These are phyloP conservation scores for Lasaia peninsularis DNA, from an alignment of 1,140 invertebrate species.

Conservation along the genomic window DNA sequence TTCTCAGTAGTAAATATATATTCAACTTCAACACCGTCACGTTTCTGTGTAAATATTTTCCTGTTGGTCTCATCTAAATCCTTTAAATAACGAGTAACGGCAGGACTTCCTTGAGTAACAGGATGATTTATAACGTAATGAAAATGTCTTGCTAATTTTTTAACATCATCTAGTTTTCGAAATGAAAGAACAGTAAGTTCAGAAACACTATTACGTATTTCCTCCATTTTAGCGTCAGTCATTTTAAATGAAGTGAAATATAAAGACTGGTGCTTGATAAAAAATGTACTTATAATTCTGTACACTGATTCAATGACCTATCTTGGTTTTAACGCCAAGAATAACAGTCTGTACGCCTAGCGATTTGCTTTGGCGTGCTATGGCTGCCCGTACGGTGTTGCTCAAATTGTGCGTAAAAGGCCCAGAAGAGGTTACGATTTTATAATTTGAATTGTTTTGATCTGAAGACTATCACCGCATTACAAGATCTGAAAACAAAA, in stretches of 20 bases:
- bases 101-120: slow-evolving; percentile 38
- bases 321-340: slow-evolving; percentile 44
- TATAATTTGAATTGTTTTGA: slow-evolving; percentile 39
- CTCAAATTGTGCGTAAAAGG: slow-evolving; percentile 25
- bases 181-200: slow-evolving; percentile 57
- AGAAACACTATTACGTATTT: slow-evolving; percentile 38
- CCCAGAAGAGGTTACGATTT: slow-evolving; percentile 30
- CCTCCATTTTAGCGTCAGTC: slow-evolving; percentile 27
- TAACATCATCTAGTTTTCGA: slow-evolving; percentile 57
- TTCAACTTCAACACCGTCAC: slow-evolving; percentile 60
- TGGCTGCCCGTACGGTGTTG: slow-evolving; percentile 52
- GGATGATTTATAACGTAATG: slow-evolving; percentile 54
- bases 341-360: slow-evolving; percentile 28
- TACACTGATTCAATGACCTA: slow-evolving; percentile 45
- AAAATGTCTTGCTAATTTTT: slow-evolving; percentile 53
- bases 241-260: slow-evolving; percentile 19
- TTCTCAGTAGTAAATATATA: slow-evolving; percentile 70
- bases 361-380: slow-evolving; percentile 25
- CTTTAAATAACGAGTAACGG: slow-evolving; percentile 44
- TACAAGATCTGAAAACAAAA: slow-evolving; percentile 65
- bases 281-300: slow-evolving; percentile 30
- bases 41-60: slow-evolving; percentile 48
- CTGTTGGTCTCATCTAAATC: slow-evolving; percentile 53
- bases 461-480: slow-evolving; percentile 65
- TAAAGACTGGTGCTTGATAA: background rate